These are phyloP conservation scores for Campylorhamphus procurvoides DNA, from an alignment of 2,113 vertebrate genomes.

Conservation along the genomic window DNA sequence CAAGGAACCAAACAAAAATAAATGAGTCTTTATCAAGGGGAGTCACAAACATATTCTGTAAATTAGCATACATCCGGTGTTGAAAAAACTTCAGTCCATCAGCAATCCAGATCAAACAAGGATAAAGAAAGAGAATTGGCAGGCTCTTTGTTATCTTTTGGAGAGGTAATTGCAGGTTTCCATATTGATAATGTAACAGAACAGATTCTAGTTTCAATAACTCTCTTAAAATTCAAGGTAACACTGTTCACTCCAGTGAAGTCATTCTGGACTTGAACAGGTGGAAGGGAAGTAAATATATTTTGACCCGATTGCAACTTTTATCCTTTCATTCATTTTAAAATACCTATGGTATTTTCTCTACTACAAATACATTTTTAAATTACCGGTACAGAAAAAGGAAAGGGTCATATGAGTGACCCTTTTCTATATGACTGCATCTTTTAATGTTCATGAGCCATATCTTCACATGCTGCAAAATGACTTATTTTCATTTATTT, in stretches of 20 bases:
- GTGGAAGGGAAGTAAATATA: background rate
- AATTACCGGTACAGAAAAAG: background rate
- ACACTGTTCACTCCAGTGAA: background rate
- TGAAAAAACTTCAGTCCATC: background rate
- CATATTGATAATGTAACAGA: conserved; percentile 12
- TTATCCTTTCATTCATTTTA: background rate
- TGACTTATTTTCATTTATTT: background rate
- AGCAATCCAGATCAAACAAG: conserved; percentile 12
- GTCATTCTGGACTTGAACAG: background rate
- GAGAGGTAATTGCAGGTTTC: conserved; percentile 4
- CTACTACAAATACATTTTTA: background rate
- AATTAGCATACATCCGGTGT: conserved; percentile 18
- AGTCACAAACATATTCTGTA: background rate
- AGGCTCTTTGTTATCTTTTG: conserved; percentile 17
- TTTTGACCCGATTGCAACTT: background rate
- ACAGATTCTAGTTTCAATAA: background rate
- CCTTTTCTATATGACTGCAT: background rate
- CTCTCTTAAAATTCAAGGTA: conserved; percentile 18
- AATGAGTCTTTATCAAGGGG: background rate
- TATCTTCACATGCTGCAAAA: background rate
- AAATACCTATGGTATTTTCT: background rate
- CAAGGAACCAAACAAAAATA: background rate
- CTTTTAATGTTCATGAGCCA: fast-evolving
- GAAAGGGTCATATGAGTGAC: background rate
- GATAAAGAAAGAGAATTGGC: conserved; percentile 35